Percentiles rank a stretch among this genome's conserved stretches.
These are phyloP conservation scores for Meloidogyne hapla DNA, from an alignment of 1,140 invertebrate species.

Conservation along the genomic window DNA sequence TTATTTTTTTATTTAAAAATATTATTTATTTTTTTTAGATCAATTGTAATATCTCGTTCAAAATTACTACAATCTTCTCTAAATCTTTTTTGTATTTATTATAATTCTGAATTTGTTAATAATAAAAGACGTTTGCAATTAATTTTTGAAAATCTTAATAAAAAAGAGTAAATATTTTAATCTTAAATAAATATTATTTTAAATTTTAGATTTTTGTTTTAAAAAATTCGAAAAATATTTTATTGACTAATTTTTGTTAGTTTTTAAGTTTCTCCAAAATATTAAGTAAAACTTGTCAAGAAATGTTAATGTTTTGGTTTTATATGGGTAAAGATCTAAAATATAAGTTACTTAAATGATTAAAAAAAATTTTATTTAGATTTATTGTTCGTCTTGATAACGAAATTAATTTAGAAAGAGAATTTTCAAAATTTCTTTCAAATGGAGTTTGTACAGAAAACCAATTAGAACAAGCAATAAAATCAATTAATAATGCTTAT, in stretches of 20 bases:
- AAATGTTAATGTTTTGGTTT: too few relatives aligned
- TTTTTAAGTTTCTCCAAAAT: too few relatives aligned
- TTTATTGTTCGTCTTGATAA: conserved; percentile 27
- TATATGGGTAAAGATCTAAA: too few relatives aligned
- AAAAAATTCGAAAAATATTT: too few relatives aligned
- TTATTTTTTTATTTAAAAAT: neutral
- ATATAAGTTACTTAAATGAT: too few relatives aligned
- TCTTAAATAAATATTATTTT: too few relatives aligned
- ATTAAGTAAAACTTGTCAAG: too few relatives aligned
- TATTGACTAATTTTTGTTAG: too few relatives aligned
- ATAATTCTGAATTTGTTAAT: neutral
- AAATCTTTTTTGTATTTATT: neutral
- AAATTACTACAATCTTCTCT: neutral
- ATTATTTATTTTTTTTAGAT: neutral
- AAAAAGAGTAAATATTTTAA: neutral
- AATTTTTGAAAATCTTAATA: conserved; percentile 6
- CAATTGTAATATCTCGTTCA: neutral
- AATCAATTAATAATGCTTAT: conserved; percentile 14
- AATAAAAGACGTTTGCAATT: neutral
- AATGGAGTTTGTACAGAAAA: conserved; percentile 10
- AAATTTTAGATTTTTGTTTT: neutral
- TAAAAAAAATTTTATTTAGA: conserved; percentile 1
- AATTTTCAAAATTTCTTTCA: conserved; percentile 16
- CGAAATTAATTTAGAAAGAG: conserved; percentile 20
- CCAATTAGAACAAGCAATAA: neutral